phyloP scores from a whole-genome alignment of 2,113 vertebrate genomes.

The Cyprinodon brontotheroides region DNA sequence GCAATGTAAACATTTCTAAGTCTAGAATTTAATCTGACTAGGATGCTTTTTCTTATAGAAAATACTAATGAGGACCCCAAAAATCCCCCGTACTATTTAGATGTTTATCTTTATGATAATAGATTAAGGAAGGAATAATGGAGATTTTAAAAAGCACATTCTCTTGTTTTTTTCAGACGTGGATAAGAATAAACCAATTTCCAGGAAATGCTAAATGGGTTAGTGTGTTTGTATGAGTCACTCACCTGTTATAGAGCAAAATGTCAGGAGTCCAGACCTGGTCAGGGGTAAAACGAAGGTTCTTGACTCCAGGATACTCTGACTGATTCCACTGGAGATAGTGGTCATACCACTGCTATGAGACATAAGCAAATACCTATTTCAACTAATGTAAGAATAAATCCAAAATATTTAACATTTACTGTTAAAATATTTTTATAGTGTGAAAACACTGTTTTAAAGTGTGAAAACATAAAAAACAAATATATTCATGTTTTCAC shows the following conservation, averaged over 20 bases:
- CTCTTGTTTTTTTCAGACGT: no score
- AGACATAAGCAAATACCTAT: slow-evolving; percentile 28
- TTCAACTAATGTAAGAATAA: background rate
- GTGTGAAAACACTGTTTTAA: no score
- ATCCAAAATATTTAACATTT: no score
- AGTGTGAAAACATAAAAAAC: no score
- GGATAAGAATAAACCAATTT: background rate
- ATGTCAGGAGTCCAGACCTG: slow-evolving; percentile 85
- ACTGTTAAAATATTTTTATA: no score
- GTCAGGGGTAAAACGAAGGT: slow-evolving; percentile 79
- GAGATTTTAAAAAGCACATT: no score
- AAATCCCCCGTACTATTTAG: background rate
- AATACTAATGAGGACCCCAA: background rate
- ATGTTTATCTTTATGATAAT: background rate
- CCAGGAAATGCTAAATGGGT: background rate
- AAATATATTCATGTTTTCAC: no score
- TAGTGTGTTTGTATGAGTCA: slow-evolving; percentile 2
- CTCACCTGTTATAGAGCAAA: slow-evolving; percentile 83
- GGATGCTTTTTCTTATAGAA: background rate
- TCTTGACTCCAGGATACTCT: slow-evolving; percentile 82
- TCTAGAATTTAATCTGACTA: background rate
- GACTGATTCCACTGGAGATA: slow-evolving; percentile 85
- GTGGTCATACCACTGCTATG: slow-evolving; percentile 83
- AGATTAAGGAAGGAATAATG: background rate
- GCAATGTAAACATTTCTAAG: no score